These are phyloP conservation scores for Gadus macrocephalus DNA, from an alignment of 2,113 vertebrate species.

Conservation along the genomic window DNA sequence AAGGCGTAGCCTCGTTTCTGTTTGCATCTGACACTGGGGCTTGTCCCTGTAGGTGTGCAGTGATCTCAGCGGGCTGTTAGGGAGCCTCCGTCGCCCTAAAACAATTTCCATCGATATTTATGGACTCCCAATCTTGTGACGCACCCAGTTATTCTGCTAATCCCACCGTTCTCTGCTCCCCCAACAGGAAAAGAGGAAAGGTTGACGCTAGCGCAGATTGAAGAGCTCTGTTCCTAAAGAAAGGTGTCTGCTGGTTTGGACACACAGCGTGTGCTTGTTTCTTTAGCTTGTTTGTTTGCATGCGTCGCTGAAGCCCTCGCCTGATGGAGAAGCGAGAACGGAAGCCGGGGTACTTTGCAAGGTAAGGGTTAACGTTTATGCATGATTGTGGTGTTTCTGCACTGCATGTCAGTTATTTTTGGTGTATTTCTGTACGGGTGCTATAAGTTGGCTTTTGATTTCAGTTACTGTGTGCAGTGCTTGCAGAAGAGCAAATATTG, in stretches of 20 bases:
- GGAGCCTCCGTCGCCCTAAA: no score
- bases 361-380: slow-evolving; percentile 41
- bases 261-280: neutral
- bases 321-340: slow-evolving; percentile 71
- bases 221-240: no score
- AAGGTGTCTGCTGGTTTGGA: no score
- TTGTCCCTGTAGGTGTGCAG: neutral
- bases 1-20: neutral
- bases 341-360: slow-evolving; percentile 70
- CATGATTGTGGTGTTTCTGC: neutral
- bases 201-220: neutral
- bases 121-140: slow-evolving; percentile 24
- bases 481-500: no score
- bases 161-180: neutral
- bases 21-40: neutral
- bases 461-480: neutral
- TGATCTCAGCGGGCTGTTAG: no score
- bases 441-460: neutral
- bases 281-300: slow-evolving; percentile 15
- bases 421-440: neutral
- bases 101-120: slow-evolving; percentile 15
- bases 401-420: neutral
- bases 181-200: slow-evolving; percentile 41
- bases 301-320: slow-evolving; percentile 43
- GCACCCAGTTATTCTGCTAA: slow-evolving; percentile 28